phyloP scores from a whole-genome alignment of 2,797 vertebrate genomes.

The Periparus ater region DNA sequence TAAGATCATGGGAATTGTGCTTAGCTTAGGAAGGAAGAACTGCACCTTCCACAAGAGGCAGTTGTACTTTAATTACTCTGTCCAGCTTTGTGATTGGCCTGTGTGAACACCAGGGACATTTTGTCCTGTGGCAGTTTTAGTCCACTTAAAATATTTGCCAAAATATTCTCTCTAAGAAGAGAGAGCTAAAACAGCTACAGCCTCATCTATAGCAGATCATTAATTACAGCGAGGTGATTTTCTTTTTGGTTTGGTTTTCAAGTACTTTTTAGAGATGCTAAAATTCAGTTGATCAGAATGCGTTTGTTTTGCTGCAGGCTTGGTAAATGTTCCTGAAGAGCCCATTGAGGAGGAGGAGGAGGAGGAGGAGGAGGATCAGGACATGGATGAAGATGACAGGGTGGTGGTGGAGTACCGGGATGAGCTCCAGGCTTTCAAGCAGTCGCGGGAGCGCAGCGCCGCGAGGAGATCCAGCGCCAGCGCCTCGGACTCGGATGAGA shows the following conservation, averaged over 20 bases:
- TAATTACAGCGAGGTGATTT: neutral
- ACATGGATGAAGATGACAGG: constrained; percentile 95
- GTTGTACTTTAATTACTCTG: neutral
- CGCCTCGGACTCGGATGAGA: constrained; percentile 92
- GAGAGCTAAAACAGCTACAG: neutral
- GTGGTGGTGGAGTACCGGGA: constrained; percentile 90
- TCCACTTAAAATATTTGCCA: neutral
- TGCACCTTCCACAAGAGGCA: neutral
- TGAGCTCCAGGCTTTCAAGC: constrained; percentile 76
- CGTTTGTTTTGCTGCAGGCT: constrained; percentile 72
- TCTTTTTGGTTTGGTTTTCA: neutral
- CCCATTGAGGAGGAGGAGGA: constrained; percentile 89
- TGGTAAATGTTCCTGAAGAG: constrained; percentile 93
- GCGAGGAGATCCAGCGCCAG: constrained; percentile 75
- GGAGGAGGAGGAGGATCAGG: constrained; percentile 84
- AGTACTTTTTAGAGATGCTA: neutral
- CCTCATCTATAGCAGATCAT: neutral
- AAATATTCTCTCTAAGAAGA: neutral
- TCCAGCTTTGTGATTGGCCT: neutral
- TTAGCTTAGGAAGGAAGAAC: neutral
- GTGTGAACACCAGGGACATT: neutral
- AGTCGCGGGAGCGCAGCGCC: constrained; percentile 67
- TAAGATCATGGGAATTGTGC: neutral
- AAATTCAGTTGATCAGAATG: neutral
- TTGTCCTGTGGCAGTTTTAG: neutral